These are phyloP conservation scores for Ametastegia equiseti DNA, from an alignment of 2,888 invertebrate species.

Conservation along the genomic window DNA sequence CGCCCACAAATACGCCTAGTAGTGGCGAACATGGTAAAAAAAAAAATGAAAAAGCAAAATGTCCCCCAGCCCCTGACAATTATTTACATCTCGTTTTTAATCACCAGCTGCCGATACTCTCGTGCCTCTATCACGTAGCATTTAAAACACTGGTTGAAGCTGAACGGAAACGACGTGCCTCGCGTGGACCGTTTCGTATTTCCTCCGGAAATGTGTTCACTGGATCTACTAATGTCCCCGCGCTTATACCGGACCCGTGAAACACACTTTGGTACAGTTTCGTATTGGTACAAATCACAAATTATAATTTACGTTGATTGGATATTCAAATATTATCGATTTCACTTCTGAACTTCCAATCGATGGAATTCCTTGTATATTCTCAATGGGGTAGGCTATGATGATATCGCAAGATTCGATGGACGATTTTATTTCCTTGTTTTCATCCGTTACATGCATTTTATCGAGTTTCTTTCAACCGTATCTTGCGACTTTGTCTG, in stretches of 20 bases:
- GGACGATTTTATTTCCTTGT: not conserved
- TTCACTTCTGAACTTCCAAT: not conserved
- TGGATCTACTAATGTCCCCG: constrained; percentile 20
- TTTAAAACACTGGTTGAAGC: not conserved
- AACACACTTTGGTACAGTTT: not conserved
- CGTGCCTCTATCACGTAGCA: not conserved
- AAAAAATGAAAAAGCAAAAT: not conserved
- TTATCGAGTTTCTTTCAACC: too few relatives aligned
- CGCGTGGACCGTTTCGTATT: constrained; percentile 10
- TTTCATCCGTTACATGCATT: not conserved
- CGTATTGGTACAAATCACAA: not conserved
- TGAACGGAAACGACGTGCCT: constrained; percentile 1
- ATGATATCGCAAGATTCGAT: not conserved
- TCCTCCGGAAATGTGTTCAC: constrained; percentile 35
- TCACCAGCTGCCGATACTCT: not conserved
- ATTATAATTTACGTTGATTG: not conserved
- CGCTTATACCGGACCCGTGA: not conserved
- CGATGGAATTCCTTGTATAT: not conserved
- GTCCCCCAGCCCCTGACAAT: not conserved
- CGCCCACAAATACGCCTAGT: not conserved
- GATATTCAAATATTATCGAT: not conserved
- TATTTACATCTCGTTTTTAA: constrained; percentile 1
- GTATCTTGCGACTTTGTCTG: too few relatives aligned
- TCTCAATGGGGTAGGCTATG: not conserved
- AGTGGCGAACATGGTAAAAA: not conserved